phyloP scores from a whole-genome alignment of 2,113 vertebrate species.

The Paralichthys olivaceus region DNA sequence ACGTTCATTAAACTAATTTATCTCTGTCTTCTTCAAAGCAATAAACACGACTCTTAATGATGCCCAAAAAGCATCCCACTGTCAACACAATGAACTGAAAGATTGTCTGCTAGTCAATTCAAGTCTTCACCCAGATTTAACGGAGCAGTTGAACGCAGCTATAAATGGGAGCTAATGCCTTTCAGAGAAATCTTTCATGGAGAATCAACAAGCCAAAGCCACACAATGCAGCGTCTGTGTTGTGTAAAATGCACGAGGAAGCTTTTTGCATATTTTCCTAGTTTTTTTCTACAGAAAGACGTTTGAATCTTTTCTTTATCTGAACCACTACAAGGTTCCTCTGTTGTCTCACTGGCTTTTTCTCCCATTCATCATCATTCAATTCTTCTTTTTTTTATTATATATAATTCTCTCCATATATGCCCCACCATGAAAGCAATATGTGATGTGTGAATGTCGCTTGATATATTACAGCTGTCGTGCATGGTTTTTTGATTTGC shows the following conservation, averaged over 20 bases:
- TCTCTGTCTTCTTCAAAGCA: not conserved
- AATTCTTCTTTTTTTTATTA: not conserved
- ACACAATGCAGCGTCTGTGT: constrained; percentile 69
- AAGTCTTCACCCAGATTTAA: constrained; percentile 14
- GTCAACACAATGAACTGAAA: constrained; percentile 2
- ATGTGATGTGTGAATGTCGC: constrained; percentile 28
- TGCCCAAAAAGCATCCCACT: not conserved
- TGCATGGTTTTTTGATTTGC: constrained; percentile 12
- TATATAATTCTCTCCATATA: constrained; percentile 31
- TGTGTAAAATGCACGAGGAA: constrained; percentile 37
- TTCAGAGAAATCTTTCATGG: constrained; percentile 50
- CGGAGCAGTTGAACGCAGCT: constrained; percentile 13
- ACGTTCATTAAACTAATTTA: not conserved
- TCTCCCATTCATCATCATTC: constrained; percentile 40
- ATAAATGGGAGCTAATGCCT: constrained; percentile 54
- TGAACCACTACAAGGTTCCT: constrained; percentile 47
- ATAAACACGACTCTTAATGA: not conserved
- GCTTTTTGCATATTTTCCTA: constrained; percentile 70
- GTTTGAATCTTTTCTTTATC: constrained; percentile 70
- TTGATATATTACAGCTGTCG: constrained; percentile 42
- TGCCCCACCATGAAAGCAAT: constrained; percentile 20
- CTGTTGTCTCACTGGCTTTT: constrained; percentile 34
- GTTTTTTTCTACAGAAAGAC: constrained; percentile 26
- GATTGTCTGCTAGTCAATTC: constrained; percentile 24
- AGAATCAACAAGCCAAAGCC: constrained; percentile 44